Evolutionary conservation across 2,888 invertebrate species (phyloP), one percentile per base, ranked within the genome.

Genomic region (Erebia ligea): DNA sequence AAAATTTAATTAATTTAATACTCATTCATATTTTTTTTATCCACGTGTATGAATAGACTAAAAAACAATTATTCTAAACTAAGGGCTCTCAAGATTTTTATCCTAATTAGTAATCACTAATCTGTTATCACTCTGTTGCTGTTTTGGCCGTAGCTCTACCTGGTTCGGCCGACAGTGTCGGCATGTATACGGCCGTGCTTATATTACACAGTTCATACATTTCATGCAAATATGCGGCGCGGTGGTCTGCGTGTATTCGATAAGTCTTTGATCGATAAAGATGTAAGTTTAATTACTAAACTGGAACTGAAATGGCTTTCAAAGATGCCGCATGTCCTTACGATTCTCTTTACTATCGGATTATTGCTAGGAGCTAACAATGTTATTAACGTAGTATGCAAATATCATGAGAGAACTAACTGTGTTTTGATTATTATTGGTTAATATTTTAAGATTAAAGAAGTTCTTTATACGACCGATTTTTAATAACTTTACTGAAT

Each of bases 231-330:
- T 89, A 88, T 79, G 82, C 79, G 76, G 80, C 88, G 82, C 85
- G 91, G 91, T 92, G 91, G 92, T 92, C 91, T 76, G 79, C 82
- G 79, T 80, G 80, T 81, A 84, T 82, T 85, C 86, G 86, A 85
- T 80, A 87, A 84, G 85, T 84, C 85, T 86, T 87, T 88, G 87
- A 87, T 90, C 90, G 89, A 92, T 92, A 92, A 92, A 91, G 89
- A 86, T 90, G 90, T 91, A 86, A 87, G 86, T 91, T 92, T 92
- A 92, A 92, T 92, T 92, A 87, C 90, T 87, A 84, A 90, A 89
- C 91, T 88, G 88, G 90, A 86, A 86, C 82, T 76, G 81, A 74
- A 77, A 74, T 78, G 78, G 75, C 82, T 82, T 83, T 86, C 84
- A 89, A 90, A 85, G 86, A 81, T 76, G 84, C 91, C 91, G 90